Evolutionary conservation across 1,140 invertebrate genomes (phyloP).

Genomic region (Hyphantria cunea): DNA sequence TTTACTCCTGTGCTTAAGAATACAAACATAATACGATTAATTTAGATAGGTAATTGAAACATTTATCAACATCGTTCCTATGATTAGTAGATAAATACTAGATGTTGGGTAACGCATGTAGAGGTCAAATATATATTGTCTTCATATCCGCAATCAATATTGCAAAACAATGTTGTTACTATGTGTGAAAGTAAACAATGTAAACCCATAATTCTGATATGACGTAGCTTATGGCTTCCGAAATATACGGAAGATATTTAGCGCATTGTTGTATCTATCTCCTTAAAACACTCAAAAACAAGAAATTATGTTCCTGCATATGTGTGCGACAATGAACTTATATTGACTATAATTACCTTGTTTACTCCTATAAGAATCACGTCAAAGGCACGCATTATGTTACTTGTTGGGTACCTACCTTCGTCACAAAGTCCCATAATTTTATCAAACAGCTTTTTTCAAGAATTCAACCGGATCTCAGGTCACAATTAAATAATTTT

Average conservation of each 20-base stretch:
- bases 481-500: slow-evolving; percentile 2
- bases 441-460: slow-evolving; percentile 19
- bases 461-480: not conserved
- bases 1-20: no score
- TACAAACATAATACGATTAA: slow-evolving; percentile 1
- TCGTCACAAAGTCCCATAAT: slow-evolving; percentile 70
- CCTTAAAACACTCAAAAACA: not conserved
- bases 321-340: slow-evolving; percentile 12
- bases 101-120: slow-evolving; percentile 48
- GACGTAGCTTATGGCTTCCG: no score
- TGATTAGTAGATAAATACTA: slow-evolving; percentile 39
- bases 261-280: no score
- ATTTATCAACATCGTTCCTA: slow-evolving; percentile 34
- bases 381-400: slow-evolving; percentile 22
- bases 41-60: no score
- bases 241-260: no score
- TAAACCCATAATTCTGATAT: slow-evolving; percentile 11
- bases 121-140: slow-evolving; percentile 60
- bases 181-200: slow-evolving; percentile 48
- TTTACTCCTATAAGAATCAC: slow-evolving; percentile 46
- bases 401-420: slow-evolving; percentile 51
- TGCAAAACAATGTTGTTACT: slow-evolving; percentile 37
- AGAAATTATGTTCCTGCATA: slow-evolving; percentile 1
- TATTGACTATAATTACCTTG: slow-evolving; percentile 57
- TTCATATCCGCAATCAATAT: slow-evolving; percentile 52